phyloP scores from a whole-genome alignment of 2,113 vertebrate species.

The Megalops atlanticus region DNA sequence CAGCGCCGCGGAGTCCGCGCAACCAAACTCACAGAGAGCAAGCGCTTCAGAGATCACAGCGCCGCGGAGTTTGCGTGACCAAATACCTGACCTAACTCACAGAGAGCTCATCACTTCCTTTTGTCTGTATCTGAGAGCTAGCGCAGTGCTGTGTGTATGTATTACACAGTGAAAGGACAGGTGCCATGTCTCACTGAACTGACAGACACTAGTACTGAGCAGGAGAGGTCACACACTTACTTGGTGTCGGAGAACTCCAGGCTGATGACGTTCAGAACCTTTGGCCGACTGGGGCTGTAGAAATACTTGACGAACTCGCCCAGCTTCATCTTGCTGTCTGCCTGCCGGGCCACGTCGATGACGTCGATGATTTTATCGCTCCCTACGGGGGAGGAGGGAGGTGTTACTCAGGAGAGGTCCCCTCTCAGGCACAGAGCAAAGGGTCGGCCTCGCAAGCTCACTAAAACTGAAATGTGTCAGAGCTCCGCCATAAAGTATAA shows the following conservation, averaged over 20 bases:
- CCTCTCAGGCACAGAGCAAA: neutral
- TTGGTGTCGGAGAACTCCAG: slow-evolving; percentile 98
- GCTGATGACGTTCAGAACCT: slow-evolving; percentile 99
- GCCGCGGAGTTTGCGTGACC: no score
- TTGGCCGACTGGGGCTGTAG: slow-evolving; percentile 84
- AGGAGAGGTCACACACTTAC: slow-evolving; percentile 68
- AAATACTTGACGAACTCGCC: slow-evolving; percentile 95
- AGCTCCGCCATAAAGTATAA: neutral
- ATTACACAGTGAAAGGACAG: no score
- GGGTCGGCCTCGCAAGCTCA: neutral
- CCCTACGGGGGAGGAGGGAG: slow-evolving; percentile 69
- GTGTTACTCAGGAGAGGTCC: neutral
- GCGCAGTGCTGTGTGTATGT: no score
- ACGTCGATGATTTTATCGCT: slow-evolving; percentile 96
- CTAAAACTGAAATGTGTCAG: neutral
- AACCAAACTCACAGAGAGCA: neutral
- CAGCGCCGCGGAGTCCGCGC: neutral
- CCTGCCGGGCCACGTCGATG: slow-evolving; percentile 97
- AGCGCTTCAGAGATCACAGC: neutral
- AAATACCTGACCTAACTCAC: no score
- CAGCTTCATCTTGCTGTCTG: slow-evolving; percentile 98
- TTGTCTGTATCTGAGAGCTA: no score
- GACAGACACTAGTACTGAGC: slow-evolving; percentile 29
- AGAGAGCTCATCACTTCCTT: no score
- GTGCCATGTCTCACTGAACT: no score